Base-by-base conservation (phyloP, 2,797 vertebrate species). In the Acipenser oxyrinchus region DNA sequence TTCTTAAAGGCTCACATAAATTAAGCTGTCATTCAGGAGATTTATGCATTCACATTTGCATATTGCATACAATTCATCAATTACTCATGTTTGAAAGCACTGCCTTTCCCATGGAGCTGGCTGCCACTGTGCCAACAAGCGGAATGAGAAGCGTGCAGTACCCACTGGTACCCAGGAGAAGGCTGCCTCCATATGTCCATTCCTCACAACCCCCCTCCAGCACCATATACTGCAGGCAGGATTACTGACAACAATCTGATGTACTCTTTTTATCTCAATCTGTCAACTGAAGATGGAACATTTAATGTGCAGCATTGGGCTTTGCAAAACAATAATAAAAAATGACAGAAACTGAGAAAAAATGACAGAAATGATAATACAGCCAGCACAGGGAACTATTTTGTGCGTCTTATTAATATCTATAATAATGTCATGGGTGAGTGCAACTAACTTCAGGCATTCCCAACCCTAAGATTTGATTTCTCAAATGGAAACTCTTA, bases 51-150 rank as follows among this genome's bases (percentile, higher is more conserved):
- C 79, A 18, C 77, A 91, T 91, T 90, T 90, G 83, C 89, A 90
- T 91, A 87, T 78, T 83, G 74, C 83, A 86, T 79, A 88, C 82
- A 88, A 88, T 86, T 84, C 86, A 90, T 88, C 88, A 89, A 89
- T 90, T 91, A 89, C 88, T 82, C 83, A 76, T 85, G 83, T 91
- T 91, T 82, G 88, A 89, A 90, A 90, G 89, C 87, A 84, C 83
- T 69, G 84, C 83, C 74, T 82, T 81, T 87, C 86, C 79, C 69
- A 66, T 83, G 80, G 78, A 88, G 77, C 65, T 8, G 76, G 79
- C 83, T 88, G 83, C 86, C 86, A 87, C 77, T 73, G 75, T 82
- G 79, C 81, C 83, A 86, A 83, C 53, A 77, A 78, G 71, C 69
- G 8, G 68, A 10, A 73, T 7, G 75, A 71, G 82, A 73, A 64